Conservation (phyloP, 2,888 invertebrate genomes). For the Diaperis boleti region DNA sequence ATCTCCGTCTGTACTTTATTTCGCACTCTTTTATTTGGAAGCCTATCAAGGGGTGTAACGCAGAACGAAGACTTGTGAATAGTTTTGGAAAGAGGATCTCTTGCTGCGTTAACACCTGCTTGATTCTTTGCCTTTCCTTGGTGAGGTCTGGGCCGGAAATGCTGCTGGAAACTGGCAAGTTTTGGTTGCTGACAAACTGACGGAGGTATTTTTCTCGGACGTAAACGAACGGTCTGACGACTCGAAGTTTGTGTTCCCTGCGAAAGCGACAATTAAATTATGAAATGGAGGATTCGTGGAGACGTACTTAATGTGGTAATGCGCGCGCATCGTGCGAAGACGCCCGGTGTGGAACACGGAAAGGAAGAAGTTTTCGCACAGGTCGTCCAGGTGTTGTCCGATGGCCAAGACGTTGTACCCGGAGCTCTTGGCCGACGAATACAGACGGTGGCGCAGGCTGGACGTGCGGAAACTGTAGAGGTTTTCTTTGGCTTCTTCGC, state of each 20-base stretch:
- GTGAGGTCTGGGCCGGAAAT: slow-evolving; percentile 58
- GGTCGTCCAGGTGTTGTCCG: slow-evolving; percentile 88
- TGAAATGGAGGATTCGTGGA: neutral
- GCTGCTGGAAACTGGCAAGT: slow-evolving; percentile 72
- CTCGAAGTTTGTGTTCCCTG: slow-evolving; percentile 84
- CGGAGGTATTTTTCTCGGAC: slow-evolving; percentile 82
- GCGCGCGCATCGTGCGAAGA: slow-evolving; percentile 82
- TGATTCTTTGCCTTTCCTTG: slow-evolving; percentile 69
- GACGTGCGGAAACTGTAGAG: slow-evolving; percentile 79
- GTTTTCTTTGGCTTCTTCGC: slow-evolving; percentile 66
- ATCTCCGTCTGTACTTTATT: slow-evolving; percentile 71
- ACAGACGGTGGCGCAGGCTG: slow-evolving; percentile 80
- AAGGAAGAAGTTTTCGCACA: slow-evolving; percentile 85
- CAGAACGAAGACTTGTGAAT: slow-evolving; percentile 79
- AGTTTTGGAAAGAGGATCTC: slow-evolving; percentile 82
- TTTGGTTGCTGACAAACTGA: slow-evolving; percentile 80
- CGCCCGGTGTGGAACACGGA: slow-evolving; percentile 86
- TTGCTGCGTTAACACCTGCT: slow-evolving; percentile 79
- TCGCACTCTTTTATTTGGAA: slow-evolving; percentile 68
- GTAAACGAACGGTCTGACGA: slow-evolving; percentile 89
- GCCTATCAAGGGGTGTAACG: slow-evolving; percentile 82
- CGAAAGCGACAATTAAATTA: slow-evolving; percentile 49
- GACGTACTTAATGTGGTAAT: slow-evolving; percentile 79
- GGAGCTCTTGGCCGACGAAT: slow-evolving; percentile 79
- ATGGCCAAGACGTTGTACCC: slow-evolving; percentile 90